Base-by-base conservation (phyloP, 2,797 vertebrate genomes). In the Phalanger gymnotis region DNA sequence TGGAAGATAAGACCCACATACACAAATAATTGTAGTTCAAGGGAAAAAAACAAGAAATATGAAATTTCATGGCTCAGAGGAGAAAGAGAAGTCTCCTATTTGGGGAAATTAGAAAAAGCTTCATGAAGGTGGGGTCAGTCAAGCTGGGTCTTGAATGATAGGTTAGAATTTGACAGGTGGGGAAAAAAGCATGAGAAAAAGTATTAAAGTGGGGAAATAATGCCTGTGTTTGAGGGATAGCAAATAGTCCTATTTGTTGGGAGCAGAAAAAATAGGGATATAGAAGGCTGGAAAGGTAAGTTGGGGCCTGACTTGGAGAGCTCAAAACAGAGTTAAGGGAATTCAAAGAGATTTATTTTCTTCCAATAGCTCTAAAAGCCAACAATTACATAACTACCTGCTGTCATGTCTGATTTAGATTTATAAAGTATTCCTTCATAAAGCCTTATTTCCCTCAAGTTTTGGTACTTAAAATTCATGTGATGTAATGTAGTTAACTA, bases 321-420 rank as follows among this genome's bases (percentile, higher is more conserved):
- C 96, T 97, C 98, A 90, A 96, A 96, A 91, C 92, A 97, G 96
- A 97, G 96, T 98, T 95, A 96, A 94, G 95, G 97, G 96, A 98
- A 98, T 97, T 98, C 95, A 97, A 96, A 98, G 98, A 98, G 98
- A 97, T 81, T 54, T 92, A 92, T 96, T 97, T 98, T 97, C 95
- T 98, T 98, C 95, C 95, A 95, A 97, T 93, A 96, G 92, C 94
- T 98, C 40, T 34, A 97, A 94, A 97, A 98, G 96, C 95, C 96
- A 97, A 93, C n/a, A 92, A 97, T 98, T 96, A 96, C 97, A 98
- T 98, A 98, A 98, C 97, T 98, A 98, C 93, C 96, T 94, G 93
- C 5, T 90, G 95, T 93, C 96, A 98, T 98, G 92, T 96, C 89
- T 96, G 95, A 97, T 93, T 93, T 91, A 96, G 95, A 98, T 95